Conservation (phyloP, 2,888 invertebrate genomes). For the Stegophylla sp. region DNA sequence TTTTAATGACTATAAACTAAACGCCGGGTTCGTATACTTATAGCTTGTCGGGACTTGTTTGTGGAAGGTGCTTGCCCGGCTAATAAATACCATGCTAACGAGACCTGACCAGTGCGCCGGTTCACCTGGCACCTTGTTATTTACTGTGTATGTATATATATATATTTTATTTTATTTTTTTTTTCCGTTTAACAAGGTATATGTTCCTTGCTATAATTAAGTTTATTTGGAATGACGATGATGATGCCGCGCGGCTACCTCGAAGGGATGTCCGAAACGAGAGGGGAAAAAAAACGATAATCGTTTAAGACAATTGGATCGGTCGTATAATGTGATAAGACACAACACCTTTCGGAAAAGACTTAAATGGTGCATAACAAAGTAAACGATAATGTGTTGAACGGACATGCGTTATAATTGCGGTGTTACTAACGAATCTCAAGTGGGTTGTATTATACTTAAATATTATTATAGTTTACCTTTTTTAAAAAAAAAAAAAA, state of each 20-base stretch:
- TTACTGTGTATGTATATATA: constrained; percentile 28
- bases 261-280: constrained; percentile 31
- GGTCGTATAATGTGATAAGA: neutral
- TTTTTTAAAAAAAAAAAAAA: no score
- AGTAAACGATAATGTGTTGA: neutral
- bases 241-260: constrained; percentile 12
- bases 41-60: constrained; percentile 56
- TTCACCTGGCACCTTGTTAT: constrained; percentile 59
- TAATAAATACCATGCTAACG: constrained; percentile 59
- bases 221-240: constrained; percentile 49
- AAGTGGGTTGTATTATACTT: no score
- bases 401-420: neutral
- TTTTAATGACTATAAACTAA: constrained; percentile 58
- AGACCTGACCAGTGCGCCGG: constrained; percentile 58
- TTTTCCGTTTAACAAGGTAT: constrained; percentile 50
- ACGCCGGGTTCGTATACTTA: constrained; percentile 40
- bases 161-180: neutral
- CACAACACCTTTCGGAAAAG: neutral
- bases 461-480: neutral
- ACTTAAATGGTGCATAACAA: constrained; percentile 17
- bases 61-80: constrained; percentile 58
- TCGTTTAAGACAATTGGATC: constrained; percentile 5
- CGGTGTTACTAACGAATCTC: constrained; percentile 5
- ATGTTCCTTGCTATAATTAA: constrained; percentile 47
- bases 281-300: constrained; percentile 34